These are phyloP conservation scores for Lasius fuliginosus DNA, from an alignment of 2,888 invertebrate species.

Conservation along the genomic window DNA sequence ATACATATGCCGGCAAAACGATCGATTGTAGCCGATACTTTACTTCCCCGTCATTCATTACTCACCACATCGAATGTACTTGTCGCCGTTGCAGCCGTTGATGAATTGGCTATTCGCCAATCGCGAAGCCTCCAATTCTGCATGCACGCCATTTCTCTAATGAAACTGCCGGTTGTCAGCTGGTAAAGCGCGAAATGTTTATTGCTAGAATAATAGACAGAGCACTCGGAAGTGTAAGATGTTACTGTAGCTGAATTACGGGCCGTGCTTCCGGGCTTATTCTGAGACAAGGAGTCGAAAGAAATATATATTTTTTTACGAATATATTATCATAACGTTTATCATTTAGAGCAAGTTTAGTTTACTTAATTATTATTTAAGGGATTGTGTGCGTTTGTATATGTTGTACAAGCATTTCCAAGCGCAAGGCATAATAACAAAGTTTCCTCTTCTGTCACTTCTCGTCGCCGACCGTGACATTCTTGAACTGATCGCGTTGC, in stretches of 20 bases:
- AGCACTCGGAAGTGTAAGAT: constrained; percentile 3
- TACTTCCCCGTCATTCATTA: constrained; percentile 31
- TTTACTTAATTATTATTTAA: constrained; percentile 1
- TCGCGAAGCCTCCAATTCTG: constrained; percentile 34
- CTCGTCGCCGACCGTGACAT: constrained; percentile 7
- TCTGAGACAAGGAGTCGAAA: not conserved
- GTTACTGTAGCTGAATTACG: not conserved
- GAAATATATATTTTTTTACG: not conserved
- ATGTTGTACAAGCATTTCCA: not conserved
- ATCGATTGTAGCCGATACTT: constrained; percentile 47
- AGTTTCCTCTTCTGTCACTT: not conserved
- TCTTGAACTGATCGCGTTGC: constrained; percentile 15
- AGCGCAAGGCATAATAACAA: not conserved
- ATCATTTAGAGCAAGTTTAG: not conserved
- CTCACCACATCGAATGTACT: constrained; percentile 33
- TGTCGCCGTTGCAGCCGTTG: constrained; percentile 30
- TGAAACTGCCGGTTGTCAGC: constrained; percentile 37
- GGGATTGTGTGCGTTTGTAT: not conserved
- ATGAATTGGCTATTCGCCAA: constrained; percentile 50
- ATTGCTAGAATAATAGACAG: constrained; percentile 19
- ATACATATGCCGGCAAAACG: constrained; percentile 38
- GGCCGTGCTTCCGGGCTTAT: constrained; percentile 11
- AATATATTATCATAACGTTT: not conserved
- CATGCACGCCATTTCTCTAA: constrained; percentile 26
- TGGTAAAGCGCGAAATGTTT: constrained; percentile 28